Conservation (phyloP, 2,113 vertebrate genomes). For the Pedionomus torquatus region DNA sequence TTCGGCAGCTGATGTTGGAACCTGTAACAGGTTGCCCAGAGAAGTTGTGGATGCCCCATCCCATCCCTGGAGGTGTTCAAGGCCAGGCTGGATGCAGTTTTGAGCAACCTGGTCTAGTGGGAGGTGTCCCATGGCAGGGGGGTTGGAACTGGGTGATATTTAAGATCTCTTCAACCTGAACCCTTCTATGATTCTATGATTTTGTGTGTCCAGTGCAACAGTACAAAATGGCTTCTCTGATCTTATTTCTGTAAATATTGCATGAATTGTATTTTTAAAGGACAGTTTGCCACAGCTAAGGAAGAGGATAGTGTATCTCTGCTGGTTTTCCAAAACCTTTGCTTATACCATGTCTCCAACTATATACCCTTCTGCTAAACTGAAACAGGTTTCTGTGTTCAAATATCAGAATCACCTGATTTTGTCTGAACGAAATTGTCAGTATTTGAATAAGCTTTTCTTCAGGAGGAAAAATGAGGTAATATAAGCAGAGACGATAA, state of each 20-base stretch:
- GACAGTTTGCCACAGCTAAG: neutral
- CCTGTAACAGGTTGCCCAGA: no score
- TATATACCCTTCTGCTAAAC: neutral
- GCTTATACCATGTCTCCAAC: neutral
- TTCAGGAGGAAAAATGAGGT: neutral
- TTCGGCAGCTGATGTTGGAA: neutral
- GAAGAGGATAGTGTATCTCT: neutral
- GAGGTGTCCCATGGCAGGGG: no score
- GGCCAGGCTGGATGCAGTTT: no score
- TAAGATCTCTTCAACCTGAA: no score
- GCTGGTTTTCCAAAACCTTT: neutral
- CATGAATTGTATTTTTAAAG: neutral
- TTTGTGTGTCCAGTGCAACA: neutral
- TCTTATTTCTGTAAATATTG: neutral
- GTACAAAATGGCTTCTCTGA: neutral
- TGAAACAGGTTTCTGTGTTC: neutral
- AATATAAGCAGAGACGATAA: neutral
- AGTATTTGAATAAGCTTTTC: neutral
- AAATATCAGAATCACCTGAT: neutral
- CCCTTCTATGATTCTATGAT: no score
- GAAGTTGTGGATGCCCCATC: no score
- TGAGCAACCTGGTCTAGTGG: no score
- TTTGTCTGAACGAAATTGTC: neutral
- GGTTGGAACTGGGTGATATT: no score
- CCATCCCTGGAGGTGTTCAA: no score